Percentiles rank a stretch among this genome's conserved stretches.
phyloP scores from a whole-genome alignment of 2,797 vertebrate genomes.

The Ciconia nigra region DNA sequence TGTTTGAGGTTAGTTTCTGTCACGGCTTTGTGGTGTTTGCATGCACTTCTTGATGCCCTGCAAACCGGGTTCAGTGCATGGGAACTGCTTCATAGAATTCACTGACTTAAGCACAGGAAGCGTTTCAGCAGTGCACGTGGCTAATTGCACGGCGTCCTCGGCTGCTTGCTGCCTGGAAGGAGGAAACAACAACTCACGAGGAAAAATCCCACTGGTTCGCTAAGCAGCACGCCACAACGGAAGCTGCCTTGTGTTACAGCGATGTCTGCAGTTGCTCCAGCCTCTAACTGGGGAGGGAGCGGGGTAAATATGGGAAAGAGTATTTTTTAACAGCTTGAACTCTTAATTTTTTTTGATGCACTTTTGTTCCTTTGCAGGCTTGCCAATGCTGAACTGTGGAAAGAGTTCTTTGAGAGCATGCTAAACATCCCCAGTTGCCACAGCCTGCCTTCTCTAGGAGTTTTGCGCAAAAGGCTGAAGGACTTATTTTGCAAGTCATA shows the following conservation, averaged over 20 bases:
- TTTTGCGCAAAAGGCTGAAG: constrained; percentile 72
- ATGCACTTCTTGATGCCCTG: neutral
- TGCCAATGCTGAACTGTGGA: constrained; percentile 86
- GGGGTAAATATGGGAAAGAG: neutral
- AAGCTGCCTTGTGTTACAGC: neutral
- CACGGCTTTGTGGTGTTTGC: neutral
- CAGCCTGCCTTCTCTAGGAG: constrained; percentile 75
- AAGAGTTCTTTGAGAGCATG: constrained; percentile 85
- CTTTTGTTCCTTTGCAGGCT: constrained; percentile 71
- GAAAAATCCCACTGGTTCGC: neutral
- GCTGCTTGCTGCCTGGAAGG: neutral
- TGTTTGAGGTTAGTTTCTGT: neutral
- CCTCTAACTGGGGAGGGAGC: neutral
- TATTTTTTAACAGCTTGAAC: neutral
- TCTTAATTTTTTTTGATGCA: neutral
- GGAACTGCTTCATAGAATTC: neutral
- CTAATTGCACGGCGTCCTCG: rapidly evolving
- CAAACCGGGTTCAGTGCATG: neutral
- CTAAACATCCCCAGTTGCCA: constrained; percentile 83
- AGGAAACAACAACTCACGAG: neutral
- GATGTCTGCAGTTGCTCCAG: neutral
- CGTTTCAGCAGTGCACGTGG: neutral
- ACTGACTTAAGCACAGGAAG: neutral
- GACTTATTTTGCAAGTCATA: constrained; percentile 78
- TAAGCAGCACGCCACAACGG: neutral